These are phyloP conservation scores for Upupa epops DNA, from an alignment of 2,113 vertebrate species.

Conservation along the genomic window DNA sequence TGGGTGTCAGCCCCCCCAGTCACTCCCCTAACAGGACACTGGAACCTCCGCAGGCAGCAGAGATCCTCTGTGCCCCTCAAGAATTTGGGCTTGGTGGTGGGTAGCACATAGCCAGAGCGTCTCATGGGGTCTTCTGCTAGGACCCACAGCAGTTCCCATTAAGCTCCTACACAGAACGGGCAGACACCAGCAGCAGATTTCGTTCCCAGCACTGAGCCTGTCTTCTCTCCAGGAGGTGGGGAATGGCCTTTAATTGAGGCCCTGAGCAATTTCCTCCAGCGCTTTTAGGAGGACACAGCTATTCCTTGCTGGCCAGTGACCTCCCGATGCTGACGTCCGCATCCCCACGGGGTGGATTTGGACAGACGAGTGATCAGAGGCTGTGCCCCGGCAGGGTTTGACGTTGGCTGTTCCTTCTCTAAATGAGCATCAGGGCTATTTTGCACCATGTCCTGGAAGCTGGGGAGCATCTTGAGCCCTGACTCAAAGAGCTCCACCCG, in stretches of 20 bases:
- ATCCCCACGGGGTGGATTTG: not conserved
- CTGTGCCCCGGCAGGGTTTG: not conserved
- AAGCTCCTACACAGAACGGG: accelerated
- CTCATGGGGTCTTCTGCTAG: not conserved
- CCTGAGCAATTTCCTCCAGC: not conserved
- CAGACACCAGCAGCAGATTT: not conserved
- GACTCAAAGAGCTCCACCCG: no score
- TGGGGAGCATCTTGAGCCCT: not conserved
- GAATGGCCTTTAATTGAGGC: not conserved
- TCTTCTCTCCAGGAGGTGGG: not conserved
- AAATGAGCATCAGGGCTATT: not conserved
- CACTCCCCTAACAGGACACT: accelerated
- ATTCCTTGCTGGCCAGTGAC: not conserved
- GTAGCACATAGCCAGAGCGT: not conserved
- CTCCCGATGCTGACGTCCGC: accelerated
- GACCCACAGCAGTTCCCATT: not conserved
- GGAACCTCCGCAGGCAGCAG: not conserved
- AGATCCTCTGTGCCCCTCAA: not conserved
- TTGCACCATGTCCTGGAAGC: not conserved
- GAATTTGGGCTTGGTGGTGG: not conserved
- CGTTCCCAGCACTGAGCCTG: not conserved
- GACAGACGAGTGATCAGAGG: accelerated
- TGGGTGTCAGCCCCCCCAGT: not conserved
- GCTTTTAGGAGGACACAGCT: not conserved
- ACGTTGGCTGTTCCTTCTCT: not conserved